phyloP scores from a whole-genome alignment of 92 coral and sea anemone genomes.

The Zoanthus sociatus region DNA sequence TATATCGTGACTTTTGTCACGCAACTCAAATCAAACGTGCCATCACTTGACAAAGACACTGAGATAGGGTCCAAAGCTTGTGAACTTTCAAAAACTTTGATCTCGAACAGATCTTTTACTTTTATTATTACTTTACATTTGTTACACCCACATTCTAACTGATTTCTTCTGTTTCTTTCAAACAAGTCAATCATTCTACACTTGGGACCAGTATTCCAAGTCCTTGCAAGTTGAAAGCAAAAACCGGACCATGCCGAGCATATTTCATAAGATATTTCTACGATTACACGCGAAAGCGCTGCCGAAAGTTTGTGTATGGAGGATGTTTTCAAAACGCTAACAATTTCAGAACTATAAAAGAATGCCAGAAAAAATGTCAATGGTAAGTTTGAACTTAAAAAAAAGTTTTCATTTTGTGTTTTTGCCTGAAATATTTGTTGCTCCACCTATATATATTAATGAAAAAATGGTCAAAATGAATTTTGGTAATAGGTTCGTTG shows the following conservation, averaged over 20 bases:
- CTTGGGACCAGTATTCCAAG: not conserved
- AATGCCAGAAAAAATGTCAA: constrained; percentile 18
- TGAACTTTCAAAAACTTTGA: too few relatives aligned
- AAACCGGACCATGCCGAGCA: constrained; percentile 27
- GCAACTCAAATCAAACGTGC: too few relatives aligned
- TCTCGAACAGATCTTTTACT: too few relatives aligned
- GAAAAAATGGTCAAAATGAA: too few relatives aligned
- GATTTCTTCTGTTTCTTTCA: not conserved
- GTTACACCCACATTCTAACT: not conserved
- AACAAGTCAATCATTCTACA: not conserved
- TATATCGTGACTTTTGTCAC: too few relatives aligned
- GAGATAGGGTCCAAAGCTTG: too few relatives aligned
- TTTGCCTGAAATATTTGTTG: too few relatives aligned
- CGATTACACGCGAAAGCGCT: not conserved
- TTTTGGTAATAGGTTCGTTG: too few relatives aligned
- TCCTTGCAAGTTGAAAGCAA: not conserved
- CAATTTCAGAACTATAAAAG: constrained; percentile 15
- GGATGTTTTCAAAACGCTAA: constrained; percentile 28
- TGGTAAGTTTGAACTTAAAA: constrained; percentile 10
- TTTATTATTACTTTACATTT: too few relatives aligned
- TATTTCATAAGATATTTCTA: constrained; percentile 20
- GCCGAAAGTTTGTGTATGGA: constrained; percentile 31
- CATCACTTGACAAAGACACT: too few relatives aligned
- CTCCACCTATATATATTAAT: too few relatives aligned
- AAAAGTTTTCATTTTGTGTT: too few relatives aligned